These are phyloP conservation scores for Orthonevra nobilis DNA, from an alignment of 2,888 invertebrate species.

Conservation along the genomic window DNA sequence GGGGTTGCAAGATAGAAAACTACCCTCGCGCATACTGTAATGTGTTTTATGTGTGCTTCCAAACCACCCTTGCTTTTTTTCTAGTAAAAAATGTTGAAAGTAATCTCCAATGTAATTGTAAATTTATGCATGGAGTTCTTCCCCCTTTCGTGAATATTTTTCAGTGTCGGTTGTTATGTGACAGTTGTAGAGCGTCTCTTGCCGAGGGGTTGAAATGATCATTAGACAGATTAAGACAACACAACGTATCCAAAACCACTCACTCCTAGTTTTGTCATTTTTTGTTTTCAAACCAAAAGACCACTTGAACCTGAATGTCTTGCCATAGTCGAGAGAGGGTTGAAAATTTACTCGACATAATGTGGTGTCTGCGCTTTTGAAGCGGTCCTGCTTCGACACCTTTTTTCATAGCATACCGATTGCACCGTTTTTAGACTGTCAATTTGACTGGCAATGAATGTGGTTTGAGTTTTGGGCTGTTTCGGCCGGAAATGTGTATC, in stretches of 20 bases:
- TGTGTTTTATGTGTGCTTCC: slow-evolving; percentile 8
- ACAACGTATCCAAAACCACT: background rate
- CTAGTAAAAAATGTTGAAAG: slow-evolving; percentile 15
- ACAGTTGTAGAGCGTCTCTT: slow-evolving; percentile 14
- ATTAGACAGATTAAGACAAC: slow-evolving; percentile 69
- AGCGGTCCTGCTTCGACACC: slow-evolving; percentile 41
- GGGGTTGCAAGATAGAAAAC: slow-evolving; percentile 4
- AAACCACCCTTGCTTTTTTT: background rate
- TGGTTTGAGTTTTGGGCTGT: slow-evolving; percentile 17
- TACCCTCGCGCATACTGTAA: slow-evolving; percentile 16
- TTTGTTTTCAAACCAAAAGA: slow-evolving; percentile 23
- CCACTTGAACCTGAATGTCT: slow-evolving; percentile 59
- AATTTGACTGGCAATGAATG: slow-evolving; percentile 16
- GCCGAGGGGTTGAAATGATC: slow-evolving; percentile 57
- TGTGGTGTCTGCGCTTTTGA: slow-evolving; percentile 39
- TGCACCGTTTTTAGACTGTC: slow-evolving; percentile 26
- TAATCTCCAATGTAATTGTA: slow-evolving; percentile 52
- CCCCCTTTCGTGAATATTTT: too few relatives aligned
- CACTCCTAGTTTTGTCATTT: slow-evolving; percentile 16
- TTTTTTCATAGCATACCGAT: slow-evolving; percentile 14
- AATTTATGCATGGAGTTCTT: slow-evolving; percentile 61
- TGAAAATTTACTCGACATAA: slow-evolving; percentile 16
- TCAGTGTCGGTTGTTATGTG: slow-evolving; percentile 9
- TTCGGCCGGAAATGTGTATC: slow-evolving; percentile 24
- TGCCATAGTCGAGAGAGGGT: slow-evolving; percentile 23